Evolutionary conservation across 2,888 invertebrate species (phyloP).

Genomic region (Orthosia gracilis): DNA sequence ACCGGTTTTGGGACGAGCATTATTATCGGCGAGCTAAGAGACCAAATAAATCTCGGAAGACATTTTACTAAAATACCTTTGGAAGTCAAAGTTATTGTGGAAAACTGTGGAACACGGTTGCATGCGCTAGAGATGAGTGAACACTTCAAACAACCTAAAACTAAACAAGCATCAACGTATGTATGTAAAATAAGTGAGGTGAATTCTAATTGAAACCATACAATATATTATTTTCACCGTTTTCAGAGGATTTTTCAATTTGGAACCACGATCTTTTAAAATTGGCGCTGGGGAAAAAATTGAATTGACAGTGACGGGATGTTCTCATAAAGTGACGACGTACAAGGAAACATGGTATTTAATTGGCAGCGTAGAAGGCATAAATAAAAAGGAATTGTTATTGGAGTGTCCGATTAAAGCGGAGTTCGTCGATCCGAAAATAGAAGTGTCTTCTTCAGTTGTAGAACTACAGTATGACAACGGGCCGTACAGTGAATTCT

Average conservation of each 20-base stretch:
- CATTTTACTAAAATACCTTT: slow-evolving; percentile 91
- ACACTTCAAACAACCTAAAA: slow-evolving; percentile 85
- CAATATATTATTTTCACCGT: background rate
- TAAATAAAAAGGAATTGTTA: slow-evolving; percentile 89
- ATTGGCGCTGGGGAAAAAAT: slow-evolving; percentile 85
- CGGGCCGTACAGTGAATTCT: slow-evolving; percentile 84
- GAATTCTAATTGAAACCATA: slow-evolving; percentile 1
- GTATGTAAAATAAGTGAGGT: slow-evolving; percentile 49
- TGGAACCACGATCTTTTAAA: slow-evolving; percentile 87
- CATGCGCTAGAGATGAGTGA: slow-evolving; percentile 90
- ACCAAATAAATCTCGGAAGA: slow-evolving; percentile 91
- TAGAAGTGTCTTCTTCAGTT: slow-evolving; percentile 87
- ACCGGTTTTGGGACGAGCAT: slow-evolving; percentile 93
- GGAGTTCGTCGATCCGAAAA: slow-evolving; percentile 91
- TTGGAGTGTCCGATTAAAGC: slow-evolving; percentile 88
- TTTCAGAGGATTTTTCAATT: slow-evolving; percentile 84
- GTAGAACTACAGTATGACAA: slow-evolving; percentile 89
- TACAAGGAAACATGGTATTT: slow-evolving; percentile 91
- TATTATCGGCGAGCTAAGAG: slow-evolving; percentile 91
- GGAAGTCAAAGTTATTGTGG: slow-evolving; percentile 84
- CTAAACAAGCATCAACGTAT: slow-evolving; percentile 78
- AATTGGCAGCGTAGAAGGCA: slow-evolving; percentile 89
- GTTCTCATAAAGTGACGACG: slow-evolving; percentile 81
- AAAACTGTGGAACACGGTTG: slow-evolving; percentile 90
- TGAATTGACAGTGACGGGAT: slow-evolving; percentile 82